Conservation (phyloP, 92 coral and sea anemone genomes). For the Zoanthus sociatus region DNA sequence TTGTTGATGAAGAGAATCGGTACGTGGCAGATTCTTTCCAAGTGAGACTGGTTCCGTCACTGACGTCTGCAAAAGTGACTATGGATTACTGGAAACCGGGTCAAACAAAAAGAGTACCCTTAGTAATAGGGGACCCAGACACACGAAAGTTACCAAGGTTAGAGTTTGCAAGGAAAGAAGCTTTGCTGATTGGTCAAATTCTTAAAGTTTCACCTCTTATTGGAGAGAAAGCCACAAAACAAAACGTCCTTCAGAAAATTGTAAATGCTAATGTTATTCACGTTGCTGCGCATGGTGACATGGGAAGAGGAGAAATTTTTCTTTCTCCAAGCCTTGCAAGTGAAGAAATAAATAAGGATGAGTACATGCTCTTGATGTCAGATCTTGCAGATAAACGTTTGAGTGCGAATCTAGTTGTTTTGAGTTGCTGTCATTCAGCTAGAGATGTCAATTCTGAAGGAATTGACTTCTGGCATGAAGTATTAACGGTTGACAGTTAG, state of each 20-base stretch:
- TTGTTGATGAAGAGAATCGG: background rate
- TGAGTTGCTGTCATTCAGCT: slow-evolving; percentile 58
- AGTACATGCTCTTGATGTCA: slow-evolving; percentile 35
- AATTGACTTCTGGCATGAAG: background rate
- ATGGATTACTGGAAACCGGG: background rate
- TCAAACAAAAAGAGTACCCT: background rate
- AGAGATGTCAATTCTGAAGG: slow-evolving; percentile 59
- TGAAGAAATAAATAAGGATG: slow-evolving; percentile 1
- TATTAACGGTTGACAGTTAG: too few species aligned
- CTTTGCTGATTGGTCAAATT: slow-evolving; percentile 37
- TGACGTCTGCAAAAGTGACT: slow-evolving; percentile 11
- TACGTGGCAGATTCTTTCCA: background rate
- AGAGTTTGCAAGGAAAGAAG: slow-evolving; percentile 31
- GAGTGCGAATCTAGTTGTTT: slow-evolving; percentile 49
- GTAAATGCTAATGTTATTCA: slow-evolving; percentile 37
- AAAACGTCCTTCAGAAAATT: slow-evolving; percentile 28
- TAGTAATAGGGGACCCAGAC: slow-evolving; percentile 18
- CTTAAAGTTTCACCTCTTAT: slow-evolving; percentile 29
- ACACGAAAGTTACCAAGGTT: background rate
- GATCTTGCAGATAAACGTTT: slow-evolving; percentile 20
- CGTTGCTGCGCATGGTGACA: slow-evolving; percentile 57
- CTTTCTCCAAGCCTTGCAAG: slow-evolving; percentile 33
- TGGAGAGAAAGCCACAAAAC: slow-evolving; percentile 43
- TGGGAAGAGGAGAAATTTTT: slow-evolving; percentile 49
- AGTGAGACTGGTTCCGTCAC: background rate